Evolutionary conservation across 2,888 invertebrate genomes (phyloP).

Genomic region (Melinaea marsaeus): DNA sequence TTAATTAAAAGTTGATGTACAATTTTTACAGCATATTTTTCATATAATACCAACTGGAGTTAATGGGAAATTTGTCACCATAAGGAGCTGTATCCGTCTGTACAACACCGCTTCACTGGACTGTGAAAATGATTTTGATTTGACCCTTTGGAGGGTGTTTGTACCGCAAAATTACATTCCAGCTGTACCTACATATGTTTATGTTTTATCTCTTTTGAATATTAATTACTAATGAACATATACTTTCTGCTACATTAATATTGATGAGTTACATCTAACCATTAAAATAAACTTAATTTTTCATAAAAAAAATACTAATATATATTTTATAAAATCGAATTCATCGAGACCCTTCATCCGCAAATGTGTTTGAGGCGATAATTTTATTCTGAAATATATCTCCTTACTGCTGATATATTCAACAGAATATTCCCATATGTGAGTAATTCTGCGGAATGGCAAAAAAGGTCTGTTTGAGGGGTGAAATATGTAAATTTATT

Average conservation of each 20-base stretch:
- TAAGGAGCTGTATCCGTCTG: conserved; percentile 39
- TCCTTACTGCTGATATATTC: conserved; percentile 77
- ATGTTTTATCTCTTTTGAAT: conserved; percentile 40
- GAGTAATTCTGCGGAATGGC: conserved; percentile 78
- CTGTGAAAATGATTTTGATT: conserved; percentile 78
- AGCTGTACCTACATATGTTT: conserved; percentile 55
- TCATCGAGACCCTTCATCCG: conserved; percentile 56
- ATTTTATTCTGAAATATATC: conserved; percentile 77
- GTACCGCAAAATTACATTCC: conserved; percentile 75
- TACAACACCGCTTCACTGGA: conserved; percentile 64
- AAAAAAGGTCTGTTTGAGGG: conserved; percentile 79
- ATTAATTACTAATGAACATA: conserved; percentile 23
- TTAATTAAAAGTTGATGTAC: no score
- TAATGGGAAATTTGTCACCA: conserved; percentile 26
- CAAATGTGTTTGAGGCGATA: conserved; percentile 73
- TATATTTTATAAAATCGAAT: conserved; percentile 17
- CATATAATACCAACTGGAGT: background rate
- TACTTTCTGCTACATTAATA: conserved; percentile 3
- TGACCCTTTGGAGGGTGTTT: conserved; percentile 74
- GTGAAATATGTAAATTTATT: conserved; percentile 79
- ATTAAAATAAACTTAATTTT: background rate
- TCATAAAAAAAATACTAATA: conserved; percentile 12
- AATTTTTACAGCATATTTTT: background rate
- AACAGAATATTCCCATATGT: conserved; percentile 78
- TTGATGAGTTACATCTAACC: background rate